phyloP scores from a whole-genome alignment of 2,113 vertebrate species.

The Leptodactylus fuscus region DNA sequence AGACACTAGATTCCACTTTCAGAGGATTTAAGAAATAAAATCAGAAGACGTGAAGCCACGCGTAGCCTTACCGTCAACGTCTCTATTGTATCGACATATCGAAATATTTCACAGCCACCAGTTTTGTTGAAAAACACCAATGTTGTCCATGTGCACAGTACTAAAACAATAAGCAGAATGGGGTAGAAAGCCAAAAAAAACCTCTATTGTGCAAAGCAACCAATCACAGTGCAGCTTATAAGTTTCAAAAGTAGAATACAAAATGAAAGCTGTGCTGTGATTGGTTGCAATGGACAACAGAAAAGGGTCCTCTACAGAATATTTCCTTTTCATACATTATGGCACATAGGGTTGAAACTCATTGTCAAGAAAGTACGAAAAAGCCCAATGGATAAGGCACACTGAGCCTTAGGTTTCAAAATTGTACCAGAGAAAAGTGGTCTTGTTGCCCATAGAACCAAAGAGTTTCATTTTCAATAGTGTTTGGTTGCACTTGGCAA shows the following conservation, averaged over 20 bases:
- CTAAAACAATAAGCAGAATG: conserved; percentile 20
- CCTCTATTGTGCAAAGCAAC: no score
- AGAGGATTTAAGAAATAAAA: not conserved
- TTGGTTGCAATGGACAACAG: no score
- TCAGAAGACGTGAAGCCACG: not conserved
- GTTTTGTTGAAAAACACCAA: not conserved
- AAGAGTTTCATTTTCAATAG: not conserved
- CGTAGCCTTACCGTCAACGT: not conserved
- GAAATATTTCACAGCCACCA: not conserved
- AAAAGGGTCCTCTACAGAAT: not conserved
- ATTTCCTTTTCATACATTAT: not conserved
- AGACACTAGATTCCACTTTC: not conserved
- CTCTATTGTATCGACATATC: not conserved
- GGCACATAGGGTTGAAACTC: conserved; percentile 23
- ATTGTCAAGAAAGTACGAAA: no score
- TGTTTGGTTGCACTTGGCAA: not conserved
- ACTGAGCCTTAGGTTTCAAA: not conserved
- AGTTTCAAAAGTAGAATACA: no score
- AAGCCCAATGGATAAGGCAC: conserved; percentile 9
- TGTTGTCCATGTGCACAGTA: conserved; percentile 4
- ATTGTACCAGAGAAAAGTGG: not conserved
- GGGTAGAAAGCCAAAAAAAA: no score
- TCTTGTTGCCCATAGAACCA: not conserved
- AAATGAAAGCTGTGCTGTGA: no score
- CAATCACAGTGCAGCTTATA: no score